Percentiles rank a stretch among this genome's conserved stretches.
Conservation (phyloP, 2,888 invertebrate species). For the Acleris cristana region DNA sequence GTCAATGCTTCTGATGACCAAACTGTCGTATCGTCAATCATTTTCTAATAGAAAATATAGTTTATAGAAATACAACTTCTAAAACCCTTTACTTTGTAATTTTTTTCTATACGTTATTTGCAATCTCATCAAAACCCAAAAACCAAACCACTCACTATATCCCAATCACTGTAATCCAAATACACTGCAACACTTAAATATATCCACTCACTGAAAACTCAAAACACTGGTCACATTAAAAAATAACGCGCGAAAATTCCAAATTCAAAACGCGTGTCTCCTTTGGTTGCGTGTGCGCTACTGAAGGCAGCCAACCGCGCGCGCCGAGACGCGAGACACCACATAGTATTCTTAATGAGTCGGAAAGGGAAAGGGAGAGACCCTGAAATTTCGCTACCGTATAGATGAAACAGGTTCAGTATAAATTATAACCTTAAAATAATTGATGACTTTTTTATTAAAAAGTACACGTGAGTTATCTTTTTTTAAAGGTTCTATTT, state of each 20-base stretch:
- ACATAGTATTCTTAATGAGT: constrained; percentile 42
- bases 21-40: constrained; percentile 10
- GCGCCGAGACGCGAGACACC: constrained; percentile 54
- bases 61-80: neutral
- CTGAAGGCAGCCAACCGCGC: constrained; percentile 68
- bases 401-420: constrained; percentile 59
- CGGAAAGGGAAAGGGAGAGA: constrained; percentile 57
- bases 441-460: neutral
- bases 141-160: constrained; percentile 12
- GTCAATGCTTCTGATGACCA: neutral
- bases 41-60: constrained; percentile 6
- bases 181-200: neutral
- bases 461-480: no score
- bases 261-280: constrained; percentile 64
- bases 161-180: constrained; percentile 35
- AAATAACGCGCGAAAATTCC: constrained; percentile 63
- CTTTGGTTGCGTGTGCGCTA: constrained; percentile 72
- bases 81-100: neutral
- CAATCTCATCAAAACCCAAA: constrained; percentile 24
- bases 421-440: constrained; percentile 51
- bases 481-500: no score
- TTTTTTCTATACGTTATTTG: constrained; percentile 6
- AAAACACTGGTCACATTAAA: constrained; percentile 32
- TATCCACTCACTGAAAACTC: constrained; percentile 1
- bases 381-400: constrained; percentile 51